A percentile compares a stretch with the other conserved stretches of the same genome.
Conservation (phyloP, 2,888 invertebrate species). For the Beris chalybata region DNA sequence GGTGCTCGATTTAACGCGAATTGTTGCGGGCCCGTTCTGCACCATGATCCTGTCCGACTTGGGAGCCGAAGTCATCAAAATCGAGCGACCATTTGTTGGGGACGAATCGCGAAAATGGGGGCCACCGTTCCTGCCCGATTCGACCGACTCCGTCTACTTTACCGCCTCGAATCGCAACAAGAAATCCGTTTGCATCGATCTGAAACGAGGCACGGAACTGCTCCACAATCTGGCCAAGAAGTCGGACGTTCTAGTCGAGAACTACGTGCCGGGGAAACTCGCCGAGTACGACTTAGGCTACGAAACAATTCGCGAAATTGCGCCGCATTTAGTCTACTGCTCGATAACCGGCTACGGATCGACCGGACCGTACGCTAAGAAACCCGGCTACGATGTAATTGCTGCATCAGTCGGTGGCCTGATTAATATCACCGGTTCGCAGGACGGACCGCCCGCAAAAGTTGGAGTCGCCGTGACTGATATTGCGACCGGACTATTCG, state of each 20-base stretch:
- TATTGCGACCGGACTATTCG: constrained; percentile 91
- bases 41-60: constrained; percentile 92
- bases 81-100: constrained; percentile 79
- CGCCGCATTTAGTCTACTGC: constrained; percentile 86
- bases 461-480: constrained; percentile 93
- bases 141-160: constrained; percentile 78
- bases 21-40: constrained; percentile 93
- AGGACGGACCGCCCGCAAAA: constrained; percentile 82
- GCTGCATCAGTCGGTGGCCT: constrained; percentile 92
- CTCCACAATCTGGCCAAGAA: constrained; percentile 72
- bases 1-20: constrained; percentile 79
- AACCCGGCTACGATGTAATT: constrained; percentile 96
- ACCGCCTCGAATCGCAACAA: constrained; percentile 91
- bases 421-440: constrained; percentile 84
- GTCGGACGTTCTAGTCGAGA: constrained; percentile 90
- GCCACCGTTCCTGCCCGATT: constrained; percentile 76
- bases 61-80: constrained; percentile 90
- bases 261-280: constrained; percentile 90
- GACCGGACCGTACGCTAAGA: constrained; percentile 79
- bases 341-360: constrained; percentile 92
- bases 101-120: constrained; percentile 94
- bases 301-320: constrained; percentile 65
- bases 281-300: constrained; percentile 78
- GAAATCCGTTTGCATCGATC: constrained; percentile 84
- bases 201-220: constrained; percentile 73